Evolutionary conservation across 2,113 vertebrate genomes (phyloP).

Genomic region (Trichomycterus rosablanca): DNA sequence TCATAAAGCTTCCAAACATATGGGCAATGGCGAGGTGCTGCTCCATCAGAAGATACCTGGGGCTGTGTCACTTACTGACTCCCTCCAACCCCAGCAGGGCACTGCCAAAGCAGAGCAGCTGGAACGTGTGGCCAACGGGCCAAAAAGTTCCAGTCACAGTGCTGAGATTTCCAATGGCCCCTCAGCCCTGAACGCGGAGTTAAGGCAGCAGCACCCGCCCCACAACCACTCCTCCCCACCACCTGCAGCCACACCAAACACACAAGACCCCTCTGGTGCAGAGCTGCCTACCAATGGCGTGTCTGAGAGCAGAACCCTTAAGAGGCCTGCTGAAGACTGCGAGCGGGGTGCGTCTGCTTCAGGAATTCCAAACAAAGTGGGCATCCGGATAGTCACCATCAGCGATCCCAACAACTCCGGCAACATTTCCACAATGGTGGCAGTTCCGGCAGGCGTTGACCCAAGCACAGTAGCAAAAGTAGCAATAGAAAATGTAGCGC

Average conservation of each 20-base stretch:
- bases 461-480: conserved; percentile 99
- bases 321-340: conserved; percentile 87
- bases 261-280: conserved; percentile 69
- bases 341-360: conserved; percentile 75
- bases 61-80: conserved; percentile 55
- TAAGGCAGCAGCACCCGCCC: conserved; percentile 75
- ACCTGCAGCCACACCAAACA: conserved; percentile 73
- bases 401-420: conserved; percentile 98
- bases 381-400: conserved; percentile 98
- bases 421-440: conserved; percentile 96
- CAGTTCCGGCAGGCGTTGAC: conserved; percentile 94
- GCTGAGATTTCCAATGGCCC: conserved; percentile 92
- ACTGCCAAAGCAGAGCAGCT: conserved; percentile 96
- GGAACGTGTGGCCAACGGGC: conserved; percentile 92
- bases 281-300: conserved; percentile 84
- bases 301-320: conserved; percentile 81
- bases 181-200: conserved; percentile 78
- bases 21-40: conserved; percentile 95
- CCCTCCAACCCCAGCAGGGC: conserved; percentile 84
- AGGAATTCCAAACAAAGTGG: conserved; percentile 96
- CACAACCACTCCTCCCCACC: conserved; percentile 80
- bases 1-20: conserved; percentile 98
- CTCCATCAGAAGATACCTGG: conserved; percentile 74
- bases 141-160: conserved; percentile 76
- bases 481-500: conserved; percentile 97